Evolutionary conservation across 1,140 invertebrate species (phyloP).

Genomic region (Geopemphigus sp.): DNA sequence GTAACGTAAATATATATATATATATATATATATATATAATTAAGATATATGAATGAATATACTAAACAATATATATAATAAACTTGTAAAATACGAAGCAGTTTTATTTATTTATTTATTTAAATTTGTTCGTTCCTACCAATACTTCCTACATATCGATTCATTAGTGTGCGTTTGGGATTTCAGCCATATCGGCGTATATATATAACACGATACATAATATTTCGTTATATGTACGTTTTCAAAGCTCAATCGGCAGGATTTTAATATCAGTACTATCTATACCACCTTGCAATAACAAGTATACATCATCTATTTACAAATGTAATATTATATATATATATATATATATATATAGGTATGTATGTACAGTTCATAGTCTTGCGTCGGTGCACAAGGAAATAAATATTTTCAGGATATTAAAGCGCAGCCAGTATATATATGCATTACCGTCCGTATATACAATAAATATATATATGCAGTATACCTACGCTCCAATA

Average conservation of each 20-base stretch:
- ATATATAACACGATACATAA: neutral
- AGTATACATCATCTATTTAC: neutral
- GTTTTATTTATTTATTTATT: neutral
- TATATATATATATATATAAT: too few relatives aligned
- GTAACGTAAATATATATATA: too few relatives aligned
- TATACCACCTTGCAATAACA: slow-evolving; percentile 12
- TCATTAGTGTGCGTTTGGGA: slow-evolving; percentile 1
- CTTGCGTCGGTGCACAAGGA: neutral
- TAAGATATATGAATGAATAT: too few relatives aligned
- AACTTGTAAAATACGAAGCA: neutral
- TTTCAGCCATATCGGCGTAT: neutral
- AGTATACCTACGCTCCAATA: too few relatives aligned
- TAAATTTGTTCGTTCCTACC: neutral
- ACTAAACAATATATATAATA: neutral
- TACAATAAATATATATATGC: neutral
- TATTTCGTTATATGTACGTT: neutral
- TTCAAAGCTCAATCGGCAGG: neutral
- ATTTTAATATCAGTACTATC: neutral
- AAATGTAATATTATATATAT: neutral
- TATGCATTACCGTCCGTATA: neutral
- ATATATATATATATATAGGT: neutral
- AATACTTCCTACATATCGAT: neutral
- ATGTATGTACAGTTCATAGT: neutral
- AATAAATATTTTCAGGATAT: slow-evolving; percentile 25
- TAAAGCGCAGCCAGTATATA: neutral